phyloP scores from a whole-genome alignment of 2,888 invertebrate species.

The Capitulum mitella region DNA sequence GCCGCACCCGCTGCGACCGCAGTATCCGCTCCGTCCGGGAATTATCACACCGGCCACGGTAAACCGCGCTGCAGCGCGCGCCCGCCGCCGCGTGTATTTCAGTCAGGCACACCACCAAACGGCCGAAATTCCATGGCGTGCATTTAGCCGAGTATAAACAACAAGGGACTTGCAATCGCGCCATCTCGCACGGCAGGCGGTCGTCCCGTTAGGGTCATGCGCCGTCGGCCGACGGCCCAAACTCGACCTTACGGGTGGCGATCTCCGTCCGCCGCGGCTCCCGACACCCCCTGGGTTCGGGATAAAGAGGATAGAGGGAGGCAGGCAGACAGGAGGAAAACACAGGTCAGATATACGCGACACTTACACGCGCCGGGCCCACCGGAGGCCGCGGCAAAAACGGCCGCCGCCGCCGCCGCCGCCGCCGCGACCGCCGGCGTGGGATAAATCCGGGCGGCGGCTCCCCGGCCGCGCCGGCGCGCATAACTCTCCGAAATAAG shows the following conservation, averaged over 20 bases:
- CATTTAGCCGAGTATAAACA: conserved; percentile 15
- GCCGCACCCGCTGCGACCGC: neutral
- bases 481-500: neutral
- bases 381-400: neutral
- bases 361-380: conserved; percentile 14
- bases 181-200: conserved; percentile 8
- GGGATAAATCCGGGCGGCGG: neutral
- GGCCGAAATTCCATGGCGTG: neutral
- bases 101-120: neutral
- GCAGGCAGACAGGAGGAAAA: conserved; percentile 5
- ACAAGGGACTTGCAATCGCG: conserved; percentile 4
- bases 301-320: conserved; percentile 5
- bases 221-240: neutral
- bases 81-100: neutral
- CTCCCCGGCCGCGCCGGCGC: neutral
- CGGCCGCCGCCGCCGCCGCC: neutral
- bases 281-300: neutral
- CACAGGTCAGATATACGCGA: conserved; percentile 19
- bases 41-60: neutral
- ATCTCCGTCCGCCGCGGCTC: neutral
- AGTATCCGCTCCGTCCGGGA: neutral
- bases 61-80: neutral
- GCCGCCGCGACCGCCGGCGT: too few relatives aligned
- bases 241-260: conserved; percentile 1
- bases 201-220: neutral